These are phyloP conservation scores for Craseonycteris thonglongyai DNA, from an alignment of 2,113 vertebrate genomes.

Conservation along the genomic window DNA sequence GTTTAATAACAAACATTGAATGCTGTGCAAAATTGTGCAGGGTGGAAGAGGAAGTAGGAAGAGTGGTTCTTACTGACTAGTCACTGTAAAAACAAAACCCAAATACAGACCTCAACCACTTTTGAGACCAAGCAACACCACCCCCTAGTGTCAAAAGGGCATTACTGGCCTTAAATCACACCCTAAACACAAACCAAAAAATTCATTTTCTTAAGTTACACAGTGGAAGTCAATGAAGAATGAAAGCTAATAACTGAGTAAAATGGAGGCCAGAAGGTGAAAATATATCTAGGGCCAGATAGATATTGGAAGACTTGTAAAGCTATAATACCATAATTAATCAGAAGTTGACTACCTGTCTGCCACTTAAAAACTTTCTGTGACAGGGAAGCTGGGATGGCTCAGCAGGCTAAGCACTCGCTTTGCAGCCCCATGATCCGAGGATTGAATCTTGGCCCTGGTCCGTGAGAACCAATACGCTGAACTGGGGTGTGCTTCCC, in stretches of 20 bases:
- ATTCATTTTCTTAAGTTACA: neutral
- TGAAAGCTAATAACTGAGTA: slow-evolving; percentile 4
- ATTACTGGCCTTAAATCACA: neutral
- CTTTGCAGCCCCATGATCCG: too few relatives aligned
- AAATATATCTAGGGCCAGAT: neutral
- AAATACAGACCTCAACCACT: neutral
- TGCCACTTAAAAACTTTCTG: neutral
- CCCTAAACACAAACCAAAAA: neutral
- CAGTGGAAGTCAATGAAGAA: slow-evolving; percentile 5
- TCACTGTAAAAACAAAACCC: neutral
- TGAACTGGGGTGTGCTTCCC: too few relatives aligned
- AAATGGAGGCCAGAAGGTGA: slow-evolving; percentile 16
- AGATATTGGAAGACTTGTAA: neutral
- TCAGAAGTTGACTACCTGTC: neutral
- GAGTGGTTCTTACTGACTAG: neutral
- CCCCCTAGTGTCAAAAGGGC: slow-evolving; percentile 54
- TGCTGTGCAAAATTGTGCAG: neutral
- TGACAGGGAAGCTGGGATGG: neutral
- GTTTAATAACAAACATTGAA: neutral
- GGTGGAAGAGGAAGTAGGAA: neutral
- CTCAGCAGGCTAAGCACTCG: too few relatives aligned
- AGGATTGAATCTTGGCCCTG: too few relatives aligned
- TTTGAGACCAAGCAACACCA: slow-evolving; percentile 20
- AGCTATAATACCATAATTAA: neutral
- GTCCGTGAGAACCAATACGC: too few relatives aligned